Percentiles rank a stretch among this genome's conserved stretches.
These are phyloP conservation scores for Netelia fuscicornis DNA, from an alignment of 2,888 invertebrate species.

Conservation along the genomic window DNA sequence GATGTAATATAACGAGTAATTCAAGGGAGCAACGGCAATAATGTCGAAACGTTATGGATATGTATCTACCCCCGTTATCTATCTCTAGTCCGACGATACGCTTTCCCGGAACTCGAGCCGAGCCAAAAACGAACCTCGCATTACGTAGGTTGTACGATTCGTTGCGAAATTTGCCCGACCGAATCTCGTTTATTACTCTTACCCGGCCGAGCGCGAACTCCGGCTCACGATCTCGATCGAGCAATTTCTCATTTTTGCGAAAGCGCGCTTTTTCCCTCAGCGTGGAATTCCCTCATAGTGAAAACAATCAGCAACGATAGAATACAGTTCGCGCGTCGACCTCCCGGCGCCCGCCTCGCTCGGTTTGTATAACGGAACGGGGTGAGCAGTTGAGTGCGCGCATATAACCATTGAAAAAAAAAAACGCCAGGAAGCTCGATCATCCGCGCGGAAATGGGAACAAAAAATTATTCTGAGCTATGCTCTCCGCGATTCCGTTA, in stretches of 20 bases:
- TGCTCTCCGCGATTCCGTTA: conserved; percentile 33
- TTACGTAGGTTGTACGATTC: conserved; percentile 35
- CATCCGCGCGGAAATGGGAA: conserved; percentile 67
- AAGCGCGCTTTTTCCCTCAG: conserved; percentile 17
- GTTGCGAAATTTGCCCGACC: conserved; percentile 57
- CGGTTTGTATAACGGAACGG: background rate
- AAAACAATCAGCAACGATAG: conserved; percentile 56
- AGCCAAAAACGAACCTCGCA: conserved; percentile 16
- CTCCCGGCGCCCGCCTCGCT: conserved; percentile 14
- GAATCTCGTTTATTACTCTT: conserved; percentile 66
- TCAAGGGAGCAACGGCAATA: too few species aligned
- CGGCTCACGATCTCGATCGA: conserved; percentile 42
- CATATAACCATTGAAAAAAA: background rate
- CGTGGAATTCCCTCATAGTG: conserved; percentile 45
- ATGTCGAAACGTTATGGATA: background rate
- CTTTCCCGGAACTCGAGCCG: background rate
- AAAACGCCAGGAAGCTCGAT: conserved; percentile 36
- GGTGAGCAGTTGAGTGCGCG: conserved; percentile 6
- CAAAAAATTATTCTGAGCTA: conserved; percentile 37
- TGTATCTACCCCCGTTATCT: background rate
- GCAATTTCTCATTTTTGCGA: conserved; percentile 43
- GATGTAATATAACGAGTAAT: background rate
- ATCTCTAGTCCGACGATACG: background rate
- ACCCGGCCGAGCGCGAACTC: conserved; percentile 49
- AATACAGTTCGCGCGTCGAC: conserved; percentile 26